Percentiles rank a stretch among this genome's conserved stretches.
These are phyloP conservation scores for Lepidocolaptes lacrymiger DNA, from an alignment of 2,797 vertebrate species.

Conservation along the genomic window DNA sequence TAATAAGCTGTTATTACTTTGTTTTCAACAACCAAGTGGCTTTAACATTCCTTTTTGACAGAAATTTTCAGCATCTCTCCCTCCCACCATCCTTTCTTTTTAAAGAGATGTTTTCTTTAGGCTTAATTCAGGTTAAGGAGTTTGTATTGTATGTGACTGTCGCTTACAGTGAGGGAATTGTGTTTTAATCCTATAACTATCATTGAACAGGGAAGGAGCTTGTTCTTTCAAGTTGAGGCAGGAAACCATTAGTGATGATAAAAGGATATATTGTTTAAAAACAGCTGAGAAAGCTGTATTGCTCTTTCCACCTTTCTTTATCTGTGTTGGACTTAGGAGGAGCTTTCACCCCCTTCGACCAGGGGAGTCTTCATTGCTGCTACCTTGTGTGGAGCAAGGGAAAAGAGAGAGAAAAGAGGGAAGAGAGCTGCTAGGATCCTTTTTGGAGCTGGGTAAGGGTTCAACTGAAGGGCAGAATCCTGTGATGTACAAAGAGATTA, in stretches of 20 bases:
- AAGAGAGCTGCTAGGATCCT: neutral
- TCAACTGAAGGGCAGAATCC: neutral
- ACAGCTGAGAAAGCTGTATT: neutral
- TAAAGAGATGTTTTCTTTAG: neutral
- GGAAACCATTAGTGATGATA: constrained; percentile 1
- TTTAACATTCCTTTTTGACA: neutral
- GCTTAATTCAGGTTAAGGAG: neutral
- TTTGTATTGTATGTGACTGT: neutral
- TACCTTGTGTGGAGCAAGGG: neutral
- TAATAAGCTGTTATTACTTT: neutral
- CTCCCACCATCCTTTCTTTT: neutral
- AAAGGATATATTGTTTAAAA: constrained; percentile 40
- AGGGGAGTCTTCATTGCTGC: neutral
- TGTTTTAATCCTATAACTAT: neutral
- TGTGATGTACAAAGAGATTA: neutral
- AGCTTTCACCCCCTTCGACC: neutral
- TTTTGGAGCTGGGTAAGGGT: neutral
- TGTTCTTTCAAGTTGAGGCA: constrained; percentile 46
- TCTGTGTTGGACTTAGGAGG: neutral
- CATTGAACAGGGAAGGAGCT: neutral
- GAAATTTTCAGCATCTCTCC: neutral
- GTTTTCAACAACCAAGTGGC: neutral
- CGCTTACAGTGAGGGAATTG: neutral
- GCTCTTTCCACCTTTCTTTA: neutral
- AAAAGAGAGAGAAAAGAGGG: neutral